Percentiles rank a stretch among this genome's conserved stretches.
Conservation (phyloP, 2,797 vertebrate genomes). For the Arctocebus calabarensis region DNA sequence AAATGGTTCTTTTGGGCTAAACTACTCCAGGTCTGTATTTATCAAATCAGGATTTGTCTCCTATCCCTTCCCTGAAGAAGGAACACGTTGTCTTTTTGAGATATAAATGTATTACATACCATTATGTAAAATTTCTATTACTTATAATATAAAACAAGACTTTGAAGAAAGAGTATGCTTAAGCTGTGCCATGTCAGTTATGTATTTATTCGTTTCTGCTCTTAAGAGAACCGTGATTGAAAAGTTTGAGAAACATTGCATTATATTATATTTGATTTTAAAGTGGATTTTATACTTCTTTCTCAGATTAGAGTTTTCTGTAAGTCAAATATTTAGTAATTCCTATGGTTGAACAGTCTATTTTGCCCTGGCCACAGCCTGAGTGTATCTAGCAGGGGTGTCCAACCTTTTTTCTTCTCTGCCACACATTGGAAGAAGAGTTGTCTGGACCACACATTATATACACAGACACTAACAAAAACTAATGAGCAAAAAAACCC, state of each 20-base stretch:
- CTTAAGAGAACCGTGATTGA: constrained; percentile 15
- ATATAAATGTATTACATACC: neutral
- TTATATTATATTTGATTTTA: neutral
- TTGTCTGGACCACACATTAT: no score
- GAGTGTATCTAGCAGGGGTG: neutral
- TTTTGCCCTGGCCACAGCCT: neutral
- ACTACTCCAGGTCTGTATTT: neutral
- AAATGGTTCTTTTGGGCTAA: neutral
- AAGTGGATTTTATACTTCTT: constrained; percentile 20
- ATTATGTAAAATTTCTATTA: constrained; percentile 9
- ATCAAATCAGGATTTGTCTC: neutral
- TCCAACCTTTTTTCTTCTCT: no score
- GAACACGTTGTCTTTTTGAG: neutral
- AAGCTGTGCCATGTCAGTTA: neutral
- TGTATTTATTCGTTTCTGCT: neutral
- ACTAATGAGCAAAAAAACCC: no score
- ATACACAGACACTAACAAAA: no score
- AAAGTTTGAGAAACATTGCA: neutral
- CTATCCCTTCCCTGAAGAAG: neutral
- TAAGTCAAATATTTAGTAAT: constrained; percentile 26
- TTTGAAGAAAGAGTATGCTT: constrained; percentile 6
- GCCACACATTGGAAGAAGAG: no score
- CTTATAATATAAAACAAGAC: neutral
- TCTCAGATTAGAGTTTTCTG: neutral
- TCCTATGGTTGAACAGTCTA: neutral